Evolutionary conservation across 1,140 invertebrate species (phyloP).

Genomic region (Odontomachus brunneus): DNA sequence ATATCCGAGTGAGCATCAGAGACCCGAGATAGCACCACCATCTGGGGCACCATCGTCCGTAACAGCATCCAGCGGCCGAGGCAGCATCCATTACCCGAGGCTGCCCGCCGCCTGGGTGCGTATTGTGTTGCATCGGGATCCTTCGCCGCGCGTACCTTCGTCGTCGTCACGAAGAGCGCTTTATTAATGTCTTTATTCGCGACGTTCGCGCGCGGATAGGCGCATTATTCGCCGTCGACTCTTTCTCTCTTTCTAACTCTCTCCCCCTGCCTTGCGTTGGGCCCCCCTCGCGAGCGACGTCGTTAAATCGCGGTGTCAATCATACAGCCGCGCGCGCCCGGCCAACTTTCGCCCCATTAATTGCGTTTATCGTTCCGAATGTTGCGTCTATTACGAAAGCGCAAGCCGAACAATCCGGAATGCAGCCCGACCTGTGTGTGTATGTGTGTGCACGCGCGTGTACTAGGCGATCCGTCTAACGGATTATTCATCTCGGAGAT

Average conservation of each 20-base stretch:
- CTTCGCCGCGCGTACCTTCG: constrained; percentile 39
- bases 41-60: constrained; percentile 67
- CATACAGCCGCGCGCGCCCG: constrained; percentile 9
- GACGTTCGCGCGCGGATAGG: constrained; percentile 63
- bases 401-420: constrained; percentile 27
- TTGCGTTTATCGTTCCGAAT: constrained; percentile 53
- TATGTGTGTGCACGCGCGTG: background rate
- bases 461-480: background rate
- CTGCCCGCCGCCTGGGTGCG: constrained; percentile 27
- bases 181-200: constrained; percentile 78
- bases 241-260: background rate
- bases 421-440: constrained; percentile 31
- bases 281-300: background rate
- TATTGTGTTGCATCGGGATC: constrained; percentile 70
- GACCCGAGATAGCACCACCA: constrained; percentile 67
- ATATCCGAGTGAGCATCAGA: constrained; percentile 69
- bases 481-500: constrained; percentile 44
- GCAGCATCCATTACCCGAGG: constrained; percentile 64
- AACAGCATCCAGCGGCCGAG: constrained; percentile 60
- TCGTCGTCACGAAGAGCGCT: constrained; percentile 65
- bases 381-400: constrained; percentile 40
- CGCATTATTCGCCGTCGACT: constrained; percentile 56
- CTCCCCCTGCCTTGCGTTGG: background rate
- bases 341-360: constrained; percentile 62
- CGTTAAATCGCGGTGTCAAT: constrained; percentile 57